Evolutionary conservation across 2,113 vertebrate species (phyloP), one percentile per base, ranked within the genome.

Genomic region (Oreamnos americanus): DNA sequence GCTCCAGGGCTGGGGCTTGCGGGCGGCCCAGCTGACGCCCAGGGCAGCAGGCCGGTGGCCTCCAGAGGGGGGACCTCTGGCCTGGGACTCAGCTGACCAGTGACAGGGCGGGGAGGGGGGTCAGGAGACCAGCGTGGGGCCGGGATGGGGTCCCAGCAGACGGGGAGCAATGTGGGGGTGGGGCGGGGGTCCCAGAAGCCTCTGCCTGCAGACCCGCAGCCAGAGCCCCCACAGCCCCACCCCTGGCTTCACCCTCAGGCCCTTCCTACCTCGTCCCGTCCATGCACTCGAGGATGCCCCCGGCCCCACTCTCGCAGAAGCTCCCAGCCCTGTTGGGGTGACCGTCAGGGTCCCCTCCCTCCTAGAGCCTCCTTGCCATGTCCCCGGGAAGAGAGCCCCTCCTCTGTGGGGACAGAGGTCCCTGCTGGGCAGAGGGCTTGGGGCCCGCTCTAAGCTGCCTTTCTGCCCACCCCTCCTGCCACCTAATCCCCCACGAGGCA

Each of bases 11-110:
- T 3, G 47, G 33, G 53, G 64, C 11, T 25, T 84, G 43, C 0
- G 1, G 39, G 28, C 9, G 1, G 25, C 36, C 4, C 76, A 10
- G 21, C 39, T 0, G n/a, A 43, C 4, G 0, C 88, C 39, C 28
- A 3, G 39, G 15, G 6, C 13, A 17, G 33, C 23, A 30, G 45
- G 85, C 85, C 1, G 1, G 58, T n/a, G 58, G 43, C 30, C 12
- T 39, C n/a, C 47, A 39, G 23, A 25, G 60, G 6, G n/a, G 2
- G 12, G 12, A 51, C 12, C 2, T 23, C 15, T 10, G 6, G 43
- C n/a, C 21, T 10, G 33, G 30, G 49, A 86, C 30, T 28, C 2
- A 25, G 57, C 25, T 47, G 57, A 45, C 0, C 6, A 26, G 30
- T 12, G 7, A 23, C 25, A 3, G 43, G 17, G 62, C 7, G 7